Base-by-base conservation (phyloP, 2,113 vertebrate genomes). In the Pagrus major region DNA sequence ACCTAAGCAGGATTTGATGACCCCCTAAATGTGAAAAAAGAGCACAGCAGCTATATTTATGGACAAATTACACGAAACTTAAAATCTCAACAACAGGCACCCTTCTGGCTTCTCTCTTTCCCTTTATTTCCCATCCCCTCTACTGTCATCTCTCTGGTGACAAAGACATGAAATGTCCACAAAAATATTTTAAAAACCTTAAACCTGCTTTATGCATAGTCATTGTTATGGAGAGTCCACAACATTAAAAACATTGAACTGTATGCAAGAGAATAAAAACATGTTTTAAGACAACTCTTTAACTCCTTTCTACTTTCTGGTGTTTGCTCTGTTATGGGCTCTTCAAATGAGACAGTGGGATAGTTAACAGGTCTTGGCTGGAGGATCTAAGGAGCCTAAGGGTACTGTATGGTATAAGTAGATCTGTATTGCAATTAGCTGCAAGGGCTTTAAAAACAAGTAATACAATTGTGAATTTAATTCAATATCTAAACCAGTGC, bases 401-500 rank as follows among this genome's bases (percentile, higher is more conserved):
- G 49, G 71, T 46, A 49, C 71, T 60, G 25, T 2, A 54, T 37
- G 67, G 86, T 73, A 12, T 47, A 65, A 49, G 61, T 47, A 67
- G 27, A 54, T 63, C 41, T 82, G 14, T 49, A 68, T 71, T 82
- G 35, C 52, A 71, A 65, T 41, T 15, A 56, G 41, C 31, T 76
- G 59, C 41, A 51, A 56, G 55, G 18, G 35, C 29, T 65, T 69
- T 72, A 63, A 85, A 77, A 66, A 42, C n/a, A 47, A 51, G 56
- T n/a, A 64, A 51, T 78, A 76, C 51, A 68, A 79, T 55, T 49
- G 59, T 41, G 16, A 71, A 59, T 75, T 75, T 41, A 54, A 72
- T 72, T 76, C 44, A 76, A 49, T 72, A 33, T 61, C 74, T 67
- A 46, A 69, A 31, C 27, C 25, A 58, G 27, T 25, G 20, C 16